Evolutionary conservation across 2,113 vertebrate genomes (phyloP).

Genomic region (Arothron firmamentum): DNA sequence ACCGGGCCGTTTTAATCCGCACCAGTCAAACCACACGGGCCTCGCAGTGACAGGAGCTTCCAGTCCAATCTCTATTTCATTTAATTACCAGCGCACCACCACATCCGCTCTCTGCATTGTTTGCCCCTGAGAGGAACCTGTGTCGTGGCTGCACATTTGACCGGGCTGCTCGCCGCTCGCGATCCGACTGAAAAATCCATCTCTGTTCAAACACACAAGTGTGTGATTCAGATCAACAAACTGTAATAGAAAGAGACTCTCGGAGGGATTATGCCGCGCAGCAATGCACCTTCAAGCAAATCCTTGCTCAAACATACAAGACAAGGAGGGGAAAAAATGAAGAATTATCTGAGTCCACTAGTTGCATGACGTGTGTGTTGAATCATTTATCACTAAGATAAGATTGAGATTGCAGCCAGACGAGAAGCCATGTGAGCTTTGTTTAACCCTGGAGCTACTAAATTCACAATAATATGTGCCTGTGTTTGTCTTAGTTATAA

Average conservation of each 20-base stretch:
- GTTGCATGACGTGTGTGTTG: constrained; percentile 11
- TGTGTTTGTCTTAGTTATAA: background rate
- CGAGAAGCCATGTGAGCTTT: constrained; percentile 27
- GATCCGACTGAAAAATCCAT: constrained; percentile 27
- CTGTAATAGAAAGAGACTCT: constrained; percentile 12
- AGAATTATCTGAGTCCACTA: background rate
- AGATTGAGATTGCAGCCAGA: constrained; percentile 2
- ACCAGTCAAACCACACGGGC: constrained; percentile 37
- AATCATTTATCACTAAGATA: constrained; percentile 17
- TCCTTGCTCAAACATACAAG: background rate
- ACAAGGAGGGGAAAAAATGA: background rate
- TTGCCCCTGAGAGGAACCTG: constrained; percentile 53
- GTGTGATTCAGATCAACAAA: constrained; percentile 22
- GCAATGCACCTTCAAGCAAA: background rate
- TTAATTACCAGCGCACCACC: constrained; percentile 54
- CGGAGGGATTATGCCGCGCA: background rate
- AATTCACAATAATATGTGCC: constrained; percentile 37
- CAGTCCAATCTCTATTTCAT: constrained; percentile 69
- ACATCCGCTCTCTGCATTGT: constrained; percentile 51
- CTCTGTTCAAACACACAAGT: constrained; percentile 20
- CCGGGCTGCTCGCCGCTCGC: constrained; percentile 16
- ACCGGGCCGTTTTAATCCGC: constrained; percentile 40
- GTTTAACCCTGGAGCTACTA: constrained; percentile 32
- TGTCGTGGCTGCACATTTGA: constrained; percentile 29
- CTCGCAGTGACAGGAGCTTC: constrained; percentile 62